These are phyloP conservation scores for Chymomyza amoena DNA, from an alignment of 2,888 invertebrate species.

Conservation along the genomic window DNA sequence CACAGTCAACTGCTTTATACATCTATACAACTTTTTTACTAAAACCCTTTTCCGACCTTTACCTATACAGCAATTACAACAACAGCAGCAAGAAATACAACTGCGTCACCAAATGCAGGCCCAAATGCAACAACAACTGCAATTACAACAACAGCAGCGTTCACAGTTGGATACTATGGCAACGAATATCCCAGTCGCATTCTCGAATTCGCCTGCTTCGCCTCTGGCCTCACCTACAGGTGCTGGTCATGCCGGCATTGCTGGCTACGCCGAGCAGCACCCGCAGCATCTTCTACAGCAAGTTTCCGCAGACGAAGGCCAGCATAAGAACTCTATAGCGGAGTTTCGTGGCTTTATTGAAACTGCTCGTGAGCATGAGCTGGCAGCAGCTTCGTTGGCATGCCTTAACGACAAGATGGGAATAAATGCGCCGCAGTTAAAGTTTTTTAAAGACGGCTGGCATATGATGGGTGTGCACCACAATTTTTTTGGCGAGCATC, in stretches of 20 bases:
- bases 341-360: conserved; percentile 61
- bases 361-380: conserved; percentile 49
- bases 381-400: conserved; percentile 31
- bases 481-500: conserved; percentile 77
- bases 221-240: conserved; percentile 74
- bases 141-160: conserved; percentile 65
- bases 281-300: conserved; percentile 43
- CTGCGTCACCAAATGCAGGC: conserved; percentile 55
- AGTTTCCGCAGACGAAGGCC: conserved; percentile 38
- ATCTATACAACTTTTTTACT: neutral
- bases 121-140: conserved; percentile 67
- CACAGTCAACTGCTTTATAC: too few relatives aligned
- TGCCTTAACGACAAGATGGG: conserved; percentile 42
- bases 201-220: conserved; percentile 75
- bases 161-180: neutral
- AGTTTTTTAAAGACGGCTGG: conserved; percentile 77
- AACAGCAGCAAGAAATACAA: conserved; percentile 45
- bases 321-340: conserved; percentile 55
- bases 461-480: conserved; percentile 76
- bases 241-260: conserved; percentile 26
- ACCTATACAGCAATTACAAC: conserved; percentile 58
- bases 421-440: conserved; percentile 59
- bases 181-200: conserved; percentile 45
- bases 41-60: conserved; percentile 16
- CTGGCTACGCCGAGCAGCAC: conserved; percentile 37